phyloP scores from a whole-genome alignment of 2,888 invertebrate species.

The Habroteleia sp. region DNA sequence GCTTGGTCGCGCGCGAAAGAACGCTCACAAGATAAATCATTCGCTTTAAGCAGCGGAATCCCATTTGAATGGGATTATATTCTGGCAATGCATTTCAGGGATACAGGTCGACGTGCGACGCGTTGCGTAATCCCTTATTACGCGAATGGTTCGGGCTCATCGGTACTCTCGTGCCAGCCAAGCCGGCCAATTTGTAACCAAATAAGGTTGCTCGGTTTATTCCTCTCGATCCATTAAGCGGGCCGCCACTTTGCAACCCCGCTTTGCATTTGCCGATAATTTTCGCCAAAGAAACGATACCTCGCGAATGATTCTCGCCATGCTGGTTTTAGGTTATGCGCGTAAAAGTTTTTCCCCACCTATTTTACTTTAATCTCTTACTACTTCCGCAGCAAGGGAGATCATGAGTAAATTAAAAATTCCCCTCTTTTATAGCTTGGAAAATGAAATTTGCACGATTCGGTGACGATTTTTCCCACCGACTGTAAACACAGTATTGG shows the following conservation, averaged over 20 bases:
- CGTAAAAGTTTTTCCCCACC: conserved; percentile 16
- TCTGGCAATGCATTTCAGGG: conserved; percentile 36
- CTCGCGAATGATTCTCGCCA: conserved; percentile 29
- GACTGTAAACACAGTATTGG: no score
- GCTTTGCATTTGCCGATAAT: conserved; percentile 36
- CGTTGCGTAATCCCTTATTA: conserved; percentile 44
- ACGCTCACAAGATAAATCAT: conserved; percentile 64
- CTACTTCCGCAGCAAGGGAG: no score
- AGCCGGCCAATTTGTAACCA: conserved; percentile 72
- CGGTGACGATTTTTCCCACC: no score
- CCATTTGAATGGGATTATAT: conserved; percentile 61
- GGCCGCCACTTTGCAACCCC: conserved; percentile 61
- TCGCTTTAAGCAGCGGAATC: conserved; percentile 61
- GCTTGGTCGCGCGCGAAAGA: conserved; percentile 25
- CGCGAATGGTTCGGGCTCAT: conserved; percentile 19
- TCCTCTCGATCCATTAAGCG: conserved; percentile 73
- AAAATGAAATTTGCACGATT: not conserved
- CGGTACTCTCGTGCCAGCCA: conserved; percentile 31
- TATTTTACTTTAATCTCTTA: no score
- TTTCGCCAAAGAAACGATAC: conserved; percentile 36
- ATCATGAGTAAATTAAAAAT: conserved; percentile 54
- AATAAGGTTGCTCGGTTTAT: conserved; percentile 70
- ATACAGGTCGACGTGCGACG: conserved; percentile 46
- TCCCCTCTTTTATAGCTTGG: no score
- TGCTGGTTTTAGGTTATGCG: conserved; percentile 36